Percentiles rank a stretch among this genome's conserved stretches.
phyloP scores from a whole-genome alignment of 2,113 vertebrate species.

The Bothrops jararaca region DNA sequence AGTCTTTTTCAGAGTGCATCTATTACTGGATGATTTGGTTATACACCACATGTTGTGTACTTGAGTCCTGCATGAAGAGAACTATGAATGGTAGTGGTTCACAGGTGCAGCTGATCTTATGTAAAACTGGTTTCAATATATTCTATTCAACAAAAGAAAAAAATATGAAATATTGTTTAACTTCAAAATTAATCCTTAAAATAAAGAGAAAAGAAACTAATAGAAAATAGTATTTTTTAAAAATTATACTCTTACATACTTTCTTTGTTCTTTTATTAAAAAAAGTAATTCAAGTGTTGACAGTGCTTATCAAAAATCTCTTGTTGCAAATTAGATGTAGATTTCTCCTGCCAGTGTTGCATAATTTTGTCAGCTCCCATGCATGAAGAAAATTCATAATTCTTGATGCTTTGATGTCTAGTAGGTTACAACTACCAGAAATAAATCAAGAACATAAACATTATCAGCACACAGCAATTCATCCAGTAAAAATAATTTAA shows the following conservation, averaged over 20 bases:
- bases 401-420: neutral
- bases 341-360: neutral
- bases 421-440: neutral
- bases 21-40: neutral
- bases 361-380: neutral
- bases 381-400: neutral
- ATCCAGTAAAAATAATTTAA: neutral
- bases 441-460: neutral
- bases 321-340: neutral
- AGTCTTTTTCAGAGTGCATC: neutral
- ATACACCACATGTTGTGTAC: neutral
- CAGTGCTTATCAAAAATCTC: neutral
- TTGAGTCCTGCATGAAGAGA: neutral
- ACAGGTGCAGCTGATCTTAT: neutral
- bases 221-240: neutral
- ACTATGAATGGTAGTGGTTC: neutral
- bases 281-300: neutral
- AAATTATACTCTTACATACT: neutral
- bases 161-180: neutral
- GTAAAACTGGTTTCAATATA: neutral
- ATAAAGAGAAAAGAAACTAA: neutral
- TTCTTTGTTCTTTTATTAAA: neutral
- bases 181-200: neutral
- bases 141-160: neutral
- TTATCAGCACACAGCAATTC: neutral